Evolutionary conservation across 37 sponge, comb jelly and placozoan genomes (phyloP).

Genomic region (Aphrocallistes beatrix): DNA sequence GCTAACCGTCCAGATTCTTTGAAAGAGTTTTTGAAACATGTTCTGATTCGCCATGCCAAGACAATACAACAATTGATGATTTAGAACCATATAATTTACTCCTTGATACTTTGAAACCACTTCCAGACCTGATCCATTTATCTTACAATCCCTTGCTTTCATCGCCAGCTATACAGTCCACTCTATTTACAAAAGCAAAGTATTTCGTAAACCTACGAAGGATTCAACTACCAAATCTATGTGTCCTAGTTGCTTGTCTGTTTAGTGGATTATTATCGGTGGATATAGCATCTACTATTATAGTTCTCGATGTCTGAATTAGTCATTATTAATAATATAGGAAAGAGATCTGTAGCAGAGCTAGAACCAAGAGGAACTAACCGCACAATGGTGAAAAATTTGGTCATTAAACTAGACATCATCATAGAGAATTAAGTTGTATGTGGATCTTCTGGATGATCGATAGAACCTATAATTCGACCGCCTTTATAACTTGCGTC

Average conservation of each 20-base stretch:
- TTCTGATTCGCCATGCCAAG: constrained; percentile 5
- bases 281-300: too few species aligned
- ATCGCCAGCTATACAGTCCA: constrained; percentile 10
- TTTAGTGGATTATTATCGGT: too few species aligned
- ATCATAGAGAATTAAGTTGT: too few species aligned
- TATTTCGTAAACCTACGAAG: constrained; percentile 6
- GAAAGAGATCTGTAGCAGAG: too few species aligned
- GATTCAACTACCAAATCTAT: constrained; percentile 14
- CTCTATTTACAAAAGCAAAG: constrained; percentile 20
- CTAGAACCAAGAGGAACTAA: too few species aligned
- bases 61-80: constrained; percentile 3
- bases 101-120: constrained; percentile 14
- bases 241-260: constrained; percentile 15
- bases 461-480: too few species aligned
- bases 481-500: too few species aligned
- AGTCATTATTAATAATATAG: too few species aligned
- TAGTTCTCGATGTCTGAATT: too few species aligned
- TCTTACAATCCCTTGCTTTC: constrained; percentile 17
- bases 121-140: constrained; percentile 1
- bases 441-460: too few species aligned
- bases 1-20: constrained; percentile 12
- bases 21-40: neutral
- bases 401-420: too few species aligned
- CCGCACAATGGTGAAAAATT: too few species aligned
- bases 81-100: constrained; percentile 13